These are phyloP conservation scores for Tridacna gigas DNA, from an alignment of 2,888 invertebrate species.

Conservation along the genomic window DNA sequence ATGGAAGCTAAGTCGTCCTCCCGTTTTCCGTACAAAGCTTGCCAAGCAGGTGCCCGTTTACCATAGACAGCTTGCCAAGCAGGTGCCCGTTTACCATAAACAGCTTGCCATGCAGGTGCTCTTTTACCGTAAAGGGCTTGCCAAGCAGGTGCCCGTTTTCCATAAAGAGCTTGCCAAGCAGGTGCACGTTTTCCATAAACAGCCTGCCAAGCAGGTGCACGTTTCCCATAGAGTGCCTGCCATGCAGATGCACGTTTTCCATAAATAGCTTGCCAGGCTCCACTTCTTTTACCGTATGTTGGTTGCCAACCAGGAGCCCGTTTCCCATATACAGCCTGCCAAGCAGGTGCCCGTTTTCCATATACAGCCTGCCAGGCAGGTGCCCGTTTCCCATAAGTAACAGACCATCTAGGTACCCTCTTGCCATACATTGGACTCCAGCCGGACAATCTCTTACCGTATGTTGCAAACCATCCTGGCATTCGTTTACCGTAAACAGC, in stretches of 20 bases:
- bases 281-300: constrained; percentile 45
- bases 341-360: constrained; percentile 41
- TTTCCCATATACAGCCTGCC: constrained; percentile 49
- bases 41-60: constrained; percentile 39
- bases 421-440: constrained; percentile 49
- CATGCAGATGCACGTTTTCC: constrained; percentile 47
- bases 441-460: constrained; percentile 25
- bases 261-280: constrained; percentile 38
- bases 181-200: constrained; percentile 52
- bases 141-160: constrained; percentile 52
- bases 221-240: constrained; percentile 51
- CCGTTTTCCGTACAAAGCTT: constrained; percentile 48
- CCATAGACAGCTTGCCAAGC: constrained; percentile 31
- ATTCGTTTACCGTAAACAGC: constrained; percentile 29
- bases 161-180: constrained; percentile 44
- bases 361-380: constrained; percentile 42
- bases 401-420: constrained; percentile 45
- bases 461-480: constrained; percentile 40
- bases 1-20: constrained; percentile 34
- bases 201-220: constrained; percentile 28
- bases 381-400: constrained; percentile 47
- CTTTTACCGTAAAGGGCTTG: constrained; percentile 48
- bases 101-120: constrained; percentile 23
- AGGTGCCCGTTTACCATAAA: constrained; percentile 36
- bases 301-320: constrained; percentile 38